phyloP scores from a whole-genome alignment of 2,888 invertebrate species.

The Thymelicus sylvestris region DNA sequence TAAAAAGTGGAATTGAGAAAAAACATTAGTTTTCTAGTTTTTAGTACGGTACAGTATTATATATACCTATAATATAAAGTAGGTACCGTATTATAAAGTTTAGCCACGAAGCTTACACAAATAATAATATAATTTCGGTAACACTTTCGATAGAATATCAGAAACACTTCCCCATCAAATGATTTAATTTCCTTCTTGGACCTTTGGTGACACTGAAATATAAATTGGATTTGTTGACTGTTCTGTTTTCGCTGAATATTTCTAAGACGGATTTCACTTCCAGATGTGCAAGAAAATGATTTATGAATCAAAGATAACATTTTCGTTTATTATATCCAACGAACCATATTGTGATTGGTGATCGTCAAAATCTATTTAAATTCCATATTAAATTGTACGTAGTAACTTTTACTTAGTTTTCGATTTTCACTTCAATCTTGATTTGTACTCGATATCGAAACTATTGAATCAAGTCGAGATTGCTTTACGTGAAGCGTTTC shows the following conservation, averaged over 20 bases:
- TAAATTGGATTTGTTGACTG: slow-evolving; percentile 64
- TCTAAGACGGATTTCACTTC: slow-evolving; percentile 51
- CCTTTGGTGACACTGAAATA: slow-evolving; percentile 57
- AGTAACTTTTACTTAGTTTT: background rate
- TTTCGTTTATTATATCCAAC: slow-evolving; percentile 18
- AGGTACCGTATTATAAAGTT: too few species aligned
- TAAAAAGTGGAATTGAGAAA: too few species aligned
- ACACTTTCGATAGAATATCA: slow-evolving; percentile 28
- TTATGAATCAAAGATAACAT: slow-evolving; percentile 27
- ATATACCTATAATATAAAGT: too few species aligned
- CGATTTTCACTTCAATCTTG: background rate
- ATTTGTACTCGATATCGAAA: background rate
- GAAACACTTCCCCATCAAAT: slow-evolving; percentile 52
- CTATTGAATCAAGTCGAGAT: too few species aligned
- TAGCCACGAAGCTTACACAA: too few species aligned
- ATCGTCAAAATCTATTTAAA: slow-evolving; percentile 1
- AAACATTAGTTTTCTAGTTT: too few species aligned
- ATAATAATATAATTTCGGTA: too few species aligned
- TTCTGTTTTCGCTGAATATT: slow-evolving; percentile 57
- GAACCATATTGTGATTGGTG: slow-evolving; percentile 9
- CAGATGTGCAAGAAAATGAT: slow-evolving; percentile 45
- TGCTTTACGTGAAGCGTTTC: too few species aligned
- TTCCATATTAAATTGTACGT: background rate
- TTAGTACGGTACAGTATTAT: too few species aligned
- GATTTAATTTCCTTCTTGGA: slow-evolving; percentile 60